Conservation (phyloP, 2,888 invertebrate species). For the Cheilosia scutellata region DNA sequence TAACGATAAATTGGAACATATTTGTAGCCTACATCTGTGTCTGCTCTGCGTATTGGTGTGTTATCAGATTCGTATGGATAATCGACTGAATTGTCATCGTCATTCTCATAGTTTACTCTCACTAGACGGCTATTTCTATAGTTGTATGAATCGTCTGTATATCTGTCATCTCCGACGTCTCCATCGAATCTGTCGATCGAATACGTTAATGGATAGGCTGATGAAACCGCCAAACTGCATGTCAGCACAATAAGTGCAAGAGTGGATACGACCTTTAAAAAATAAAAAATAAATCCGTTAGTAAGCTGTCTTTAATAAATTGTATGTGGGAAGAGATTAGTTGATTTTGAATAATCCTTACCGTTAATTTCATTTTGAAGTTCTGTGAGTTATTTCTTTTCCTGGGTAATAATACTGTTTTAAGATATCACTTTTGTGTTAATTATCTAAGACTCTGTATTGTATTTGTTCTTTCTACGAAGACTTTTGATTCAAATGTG, state of each 20-base stretch:
- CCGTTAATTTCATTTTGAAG: constrained; percentile 57
- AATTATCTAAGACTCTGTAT: neutral
- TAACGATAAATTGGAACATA: constrained; percentile 79
- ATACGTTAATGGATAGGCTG: constrained; percentile 31
- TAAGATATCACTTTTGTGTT: no score
- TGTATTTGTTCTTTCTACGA: constrained; percentile 4
- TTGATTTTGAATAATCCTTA: constrained; percentile 15
- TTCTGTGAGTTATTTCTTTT: neutral
- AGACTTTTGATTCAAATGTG: constrained; percentile 29
- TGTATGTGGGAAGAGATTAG: no score
- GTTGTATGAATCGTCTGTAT: neutral
- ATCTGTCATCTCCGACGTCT: neutral
- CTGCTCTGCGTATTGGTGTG: constrained; percentile 31
- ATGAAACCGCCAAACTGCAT: constrained; percentile 7
- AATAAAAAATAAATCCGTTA: neutral
- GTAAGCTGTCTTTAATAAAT: neutral
- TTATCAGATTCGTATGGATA: constrained; percentile 1
- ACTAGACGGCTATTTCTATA: constrained; percentile 78
- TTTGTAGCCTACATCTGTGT: constrained; percentile 39
- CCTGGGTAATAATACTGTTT: no score
- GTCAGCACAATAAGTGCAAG: constrained; percentile 24
- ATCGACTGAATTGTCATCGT: constrained; percentile 74
- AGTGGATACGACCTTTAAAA: constrained; percentile 19
- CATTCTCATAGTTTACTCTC: constrained; percentile 78
- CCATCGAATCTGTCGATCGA: constrained; percentile 51